Conservation (phyloP, 2,888 invertebrate species). For the Troides aeacus region DNA sequence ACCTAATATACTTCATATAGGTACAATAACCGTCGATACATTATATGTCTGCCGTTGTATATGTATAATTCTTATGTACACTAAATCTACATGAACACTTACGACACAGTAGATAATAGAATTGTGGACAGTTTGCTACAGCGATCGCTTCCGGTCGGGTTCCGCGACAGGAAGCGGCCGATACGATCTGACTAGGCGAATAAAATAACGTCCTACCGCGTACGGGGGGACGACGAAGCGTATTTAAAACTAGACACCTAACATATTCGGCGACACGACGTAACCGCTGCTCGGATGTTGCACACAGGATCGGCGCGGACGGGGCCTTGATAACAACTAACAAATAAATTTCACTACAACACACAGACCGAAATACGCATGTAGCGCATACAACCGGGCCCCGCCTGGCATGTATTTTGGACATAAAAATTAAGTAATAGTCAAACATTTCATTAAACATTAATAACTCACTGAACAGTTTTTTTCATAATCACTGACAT, state of each 20-base stretch:
- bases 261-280: constrained; percentile 26
- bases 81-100: constrained; percentile 76
- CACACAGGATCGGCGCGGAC: neutral
- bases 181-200: constrained; percentile 73
- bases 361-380: constrained; percentile 15
- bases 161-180: constrained; percentile 55
- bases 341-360: constrained; percentile 16
- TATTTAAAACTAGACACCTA: constrained; percentile 62
- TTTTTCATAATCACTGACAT: constrained; percentile 2
- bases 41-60: constrained; percentile 61
- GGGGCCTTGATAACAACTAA: constrained; percentile 17
- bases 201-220: constrained; percentile 59
- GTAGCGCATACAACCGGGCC: constrained; percentile 18
- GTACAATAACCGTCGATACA: constrained; percentile 48
- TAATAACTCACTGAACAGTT: constrained; percentile 8
- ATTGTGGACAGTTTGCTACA: constrained; percentile 70
- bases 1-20: constrained; percentile 41
- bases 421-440: constrained; percentile 14
- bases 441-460: constrained; percentile 12
- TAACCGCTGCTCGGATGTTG: constrained; percentile 14
- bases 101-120: constrained; percentile 72
- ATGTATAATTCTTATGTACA: constrained; percentile 73
- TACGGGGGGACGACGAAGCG: constrained; percentile 62
- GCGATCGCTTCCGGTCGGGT: constrained; percentile 54
- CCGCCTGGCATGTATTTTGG: constrained; percentile 10